Evolutionary conservation across 37 sponge, comb jelly and placozoan species (phyloP), one percentile per base, ranked within the genome.

Genomic region (Dysidea cf. avara): DNA sequence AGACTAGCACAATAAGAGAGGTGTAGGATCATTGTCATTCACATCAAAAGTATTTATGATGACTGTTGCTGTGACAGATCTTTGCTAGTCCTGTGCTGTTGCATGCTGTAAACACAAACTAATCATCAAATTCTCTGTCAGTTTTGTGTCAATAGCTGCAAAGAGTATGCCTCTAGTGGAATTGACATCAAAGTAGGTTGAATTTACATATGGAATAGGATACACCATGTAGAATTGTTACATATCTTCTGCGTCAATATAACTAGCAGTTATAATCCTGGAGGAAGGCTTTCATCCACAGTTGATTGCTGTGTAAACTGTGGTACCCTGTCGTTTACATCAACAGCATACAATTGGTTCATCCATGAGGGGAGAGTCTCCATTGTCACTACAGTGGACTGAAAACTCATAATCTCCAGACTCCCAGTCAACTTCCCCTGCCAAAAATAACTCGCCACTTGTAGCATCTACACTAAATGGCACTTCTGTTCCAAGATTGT

Each of bases 281-380:
- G 73, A 12, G 57, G 50, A 21, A 56, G 29, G 47, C 77, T 77
- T 49, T 88, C 89, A 9, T 51, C 16, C 21, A 88, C 72, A 6
- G 70, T 29, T 2, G 84, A 74, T 4, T 40, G 33, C 0, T 64
- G 66, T 0, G 46, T 16, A 35, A 86, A 91, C 0, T 66, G 30
- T 13, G 92, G 92, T 52, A 80, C 46, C 18, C 75, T 64, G 60
- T 91, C 87, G 50, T 91, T 91, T 29, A 91, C 73, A 34, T 86
- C 80, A 22, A 3, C 34, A 34, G 86, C 61, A 73, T n/a, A 86
- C 30, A 18, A 47, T 56, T 28, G 80, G 80, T 1, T 0, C 43
- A 0, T 64, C 56, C 14, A 79, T 74, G 4, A 35, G 63, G 18
- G 74, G 40, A 24, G 87, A 79, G 28, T 40, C 40, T 18, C 70